Conservation (phyloP, 30 jellyfish, hydroid and myxozoan species). For the Aurelia sp. region DNA sequence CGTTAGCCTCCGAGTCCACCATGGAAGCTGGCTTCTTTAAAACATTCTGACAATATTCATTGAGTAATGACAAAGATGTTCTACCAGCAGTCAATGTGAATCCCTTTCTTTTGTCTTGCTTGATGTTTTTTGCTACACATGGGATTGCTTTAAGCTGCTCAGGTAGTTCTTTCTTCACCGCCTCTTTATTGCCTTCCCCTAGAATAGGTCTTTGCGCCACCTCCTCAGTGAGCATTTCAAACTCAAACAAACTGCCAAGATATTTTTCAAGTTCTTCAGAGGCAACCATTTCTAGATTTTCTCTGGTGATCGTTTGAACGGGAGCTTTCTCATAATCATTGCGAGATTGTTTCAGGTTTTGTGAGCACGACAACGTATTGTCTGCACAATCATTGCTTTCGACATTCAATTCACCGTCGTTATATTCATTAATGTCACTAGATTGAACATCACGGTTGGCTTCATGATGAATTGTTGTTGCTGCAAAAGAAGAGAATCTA, state of each 20-base stretch:
- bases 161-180: no score
- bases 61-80: slow-evolving; percentile 54
- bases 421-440: no score
- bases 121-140: not conserved
- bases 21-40: slow-evolving; percentile 41
- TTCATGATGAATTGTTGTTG: no score
- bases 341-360: no score
- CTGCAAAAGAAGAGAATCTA: no score
- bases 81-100: slow-evolving; percentile 54
- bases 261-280: slow-evolving; percentile 28
- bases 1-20: slow-evolving; percentile 37
- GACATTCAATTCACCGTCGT: no score
- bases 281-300: slow-evolving; percentile 5
- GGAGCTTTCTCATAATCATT: no score
- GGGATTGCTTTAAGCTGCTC: slow-evolving; percentile 25
- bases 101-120: not conserved
- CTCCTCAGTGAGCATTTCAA: slow-evolving; percentile 25
- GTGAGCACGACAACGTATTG: no score
- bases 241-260: slow-evolving; percentile 23
- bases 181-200: no score
- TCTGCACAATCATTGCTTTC: no score
- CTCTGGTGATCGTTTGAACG: not conserved
- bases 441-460: no score
- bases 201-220: not conserved
- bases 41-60: slow-evolving; percentile 62